Base-by-base conservation (phyloP, 2,888 invertebrate genomes). In the Eristalinus aeneus region DNA sequence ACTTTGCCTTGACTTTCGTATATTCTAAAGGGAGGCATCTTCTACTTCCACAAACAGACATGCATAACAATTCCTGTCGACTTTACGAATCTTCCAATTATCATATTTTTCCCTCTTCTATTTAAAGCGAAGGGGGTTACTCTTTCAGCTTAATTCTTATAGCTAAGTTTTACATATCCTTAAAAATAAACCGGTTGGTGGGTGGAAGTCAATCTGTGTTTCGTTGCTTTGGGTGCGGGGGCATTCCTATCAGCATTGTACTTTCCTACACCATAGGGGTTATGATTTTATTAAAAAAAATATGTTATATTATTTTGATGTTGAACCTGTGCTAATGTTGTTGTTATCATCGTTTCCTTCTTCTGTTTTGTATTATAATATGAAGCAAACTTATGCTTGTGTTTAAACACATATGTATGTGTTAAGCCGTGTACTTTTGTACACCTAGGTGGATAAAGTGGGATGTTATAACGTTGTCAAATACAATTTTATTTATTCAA, bases 11-110 rank as follows among this genome's bases (percentile, higher is more conserved):
- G 72, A 46, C 79, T 79, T 85, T 78, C 20, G 16, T 16, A 46
- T 46, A 46, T 46, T 80, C 84, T 72, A 80, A 11, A 68, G 75
- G 80, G 72, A 74, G 63, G 67, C 39, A 23, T 56, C 58, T 61
- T 72, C 68, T 77, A 72, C 69, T 76, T 81, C 69, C 73, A 73
- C 32, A n/a, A 54, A 64, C 58, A 58, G 23, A 71, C 36, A 31
- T 27, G 39, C 71, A 79, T 64, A 84, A 67, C 65, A 79, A 79
- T 79, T 67, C 69, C 84, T 75, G 84, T 79, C 78, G 78, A 83
- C 78, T 78, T 83, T 69, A 65, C 91, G 91, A 92, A 92, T 92
- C 92, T 91, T 91, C 91, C 92, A 92, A 92, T 92, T 91, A 91
- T 91, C 92, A 91, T 91, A 91, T 91, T 91, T 91, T 90, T 90